Conservation (phyloP, 2,113 vertebrate genomes). For the Pterocles orientalis region DNA sequence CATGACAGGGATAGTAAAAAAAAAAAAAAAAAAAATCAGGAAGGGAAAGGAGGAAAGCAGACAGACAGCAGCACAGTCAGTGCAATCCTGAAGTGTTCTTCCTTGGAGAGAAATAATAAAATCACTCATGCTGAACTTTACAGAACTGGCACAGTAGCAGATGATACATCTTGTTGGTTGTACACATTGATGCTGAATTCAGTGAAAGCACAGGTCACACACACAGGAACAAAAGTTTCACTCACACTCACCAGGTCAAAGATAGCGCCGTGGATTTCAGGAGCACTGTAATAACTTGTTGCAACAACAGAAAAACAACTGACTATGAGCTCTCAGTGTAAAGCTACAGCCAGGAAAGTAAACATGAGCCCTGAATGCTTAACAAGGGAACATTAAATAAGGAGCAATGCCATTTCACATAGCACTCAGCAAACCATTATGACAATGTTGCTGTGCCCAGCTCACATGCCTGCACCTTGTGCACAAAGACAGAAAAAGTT, state of each 20-base stretch:
- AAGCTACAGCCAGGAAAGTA: neutral
- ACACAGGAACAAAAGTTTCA: neutral
- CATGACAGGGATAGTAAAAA: neutral
- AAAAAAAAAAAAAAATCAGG: neutral
- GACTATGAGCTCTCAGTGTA: neutral
- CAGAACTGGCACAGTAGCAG: neutral
- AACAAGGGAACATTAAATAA: neutral
- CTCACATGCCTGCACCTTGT: neutral
- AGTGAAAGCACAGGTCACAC: neutral
- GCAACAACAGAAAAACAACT: neutral
- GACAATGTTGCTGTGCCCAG: neutral
- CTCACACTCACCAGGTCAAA: neutral
- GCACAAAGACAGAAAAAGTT: neutral
- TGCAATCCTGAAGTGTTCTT: neutral
- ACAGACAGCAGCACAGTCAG: neutral
- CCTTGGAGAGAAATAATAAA: neutral
- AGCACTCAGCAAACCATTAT: neutral
- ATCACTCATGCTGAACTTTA: neutral
- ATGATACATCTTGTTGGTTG: neutral
- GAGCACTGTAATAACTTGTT: neutral
- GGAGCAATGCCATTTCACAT: neutral
- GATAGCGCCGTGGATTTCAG: neutral
- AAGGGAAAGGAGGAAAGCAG: neutral
- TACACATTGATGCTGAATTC: neutral
- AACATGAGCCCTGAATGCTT: neutral